Percentiles rank a stretch among this genome's conserved stretches.
Evolutionary conservation across 2,797 vertebrate genomes (phyloP).

Genomic region (Galago senegalensis): DNA sequence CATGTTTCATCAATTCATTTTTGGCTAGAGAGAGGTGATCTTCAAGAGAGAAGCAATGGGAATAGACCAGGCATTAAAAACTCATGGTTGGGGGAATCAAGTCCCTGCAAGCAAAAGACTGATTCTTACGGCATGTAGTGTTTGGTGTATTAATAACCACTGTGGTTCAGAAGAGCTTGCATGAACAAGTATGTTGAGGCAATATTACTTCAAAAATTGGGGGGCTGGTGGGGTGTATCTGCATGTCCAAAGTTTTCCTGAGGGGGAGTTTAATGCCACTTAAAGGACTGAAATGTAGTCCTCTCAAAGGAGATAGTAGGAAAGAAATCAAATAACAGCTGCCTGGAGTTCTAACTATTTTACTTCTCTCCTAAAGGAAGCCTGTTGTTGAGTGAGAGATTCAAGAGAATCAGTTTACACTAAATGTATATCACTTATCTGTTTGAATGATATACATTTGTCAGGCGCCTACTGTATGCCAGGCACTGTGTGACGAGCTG

Average conservation of each 20-base stretch:
- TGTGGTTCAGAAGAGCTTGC: background rate
- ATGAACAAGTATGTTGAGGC: background rate
- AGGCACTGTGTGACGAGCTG: background rate
- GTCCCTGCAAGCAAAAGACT: background rate
- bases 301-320: background rate
- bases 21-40: background rate
- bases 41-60: background rate
- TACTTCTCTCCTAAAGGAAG: slow-evolving; percentile 12
- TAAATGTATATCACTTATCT: background rate
- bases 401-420: background rate
- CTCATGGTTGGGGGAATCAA: background rate
- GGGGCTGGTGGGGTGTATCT: background rate
- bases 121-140: background rate
- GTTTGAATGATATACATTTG: background rate
- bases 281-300: background rate
- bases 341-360: background rate
- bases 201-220: slow-evolving; percentile 16
- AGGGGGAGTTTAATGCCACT: background rate
- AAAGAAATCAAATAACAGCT: background rate
- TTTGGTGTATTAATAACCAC: slow-evolving; percentile 53
- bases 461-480: background rate
- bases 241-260: background rate
- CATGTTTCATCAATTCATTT: background rate
- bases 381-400: background rate
- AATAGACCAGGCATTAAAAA: slow-evolving; percentile 24